Evolutionary conservation across 2,113 vertebrate genomes (phyloP).

Genomic region (Hydrochoerus hydrochaeris): DNA sequence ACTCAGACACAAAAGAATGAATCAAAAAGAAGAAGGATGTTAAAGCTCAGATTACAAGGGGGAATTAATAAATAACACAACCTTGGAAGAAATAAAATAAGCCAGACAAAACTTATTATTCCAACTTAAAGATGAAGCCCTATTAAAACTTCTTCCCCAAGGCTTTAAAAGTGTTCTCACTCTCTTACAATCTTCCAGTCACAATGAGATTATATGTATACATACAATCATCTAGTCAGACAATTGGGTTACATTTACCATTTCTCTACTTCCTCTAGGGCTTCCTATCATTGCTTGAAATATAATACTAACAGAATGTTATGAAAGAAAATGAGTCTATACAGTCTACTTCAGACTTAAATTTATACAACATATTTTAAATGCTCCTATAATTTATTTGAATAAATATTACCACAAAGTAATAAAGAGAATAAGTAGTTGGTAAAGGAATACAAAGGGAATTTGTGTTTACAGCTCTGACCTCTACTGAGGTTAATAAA

Average conservation of each 20-base stretch:
- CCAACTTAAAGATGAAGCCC: slow-evolving; percentile 54
- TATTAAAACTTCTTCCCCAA: slow-evolving; percentile 68
- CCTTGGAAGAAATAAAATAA: slow-evolving; percentile 50
- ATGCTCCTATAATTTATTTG: slow-evolving; percentile 57
- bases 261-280: slow-evolving; percentile 66
- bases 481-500: neutral
- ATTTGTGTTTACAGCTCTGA: neutral
- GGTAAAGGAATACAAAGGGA: slow-evolving; percentile 18
- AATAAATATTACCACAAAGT: slow-evolving; percentile 55
- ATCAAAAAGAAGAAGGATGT: neutral
- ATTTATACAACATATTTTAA: slow-evolving; percentile 70
- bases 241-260: slow-evolving; percentile 63
- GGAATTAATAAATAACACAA: slow-evolving; percentile 50
- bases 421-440: slow-evolving; percentile 59
- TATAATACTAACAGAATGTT: slow-evolving; percentile 67
- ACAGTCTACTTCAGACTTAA: slow-evolving; percentile 69
- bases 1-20: slow-evolving; percentile 56
- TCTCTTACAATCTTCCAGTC: neutral
- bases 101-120: slow-evolving; percentile 55
- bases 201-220: slow-evolving; percentile 68
- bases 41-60: neutral
- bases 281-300: slow-evolving; percentile 64
- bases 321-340: slow-evolving; percentile 64
- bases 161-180: slow-evolving; percentile 63
- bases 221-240: slow-evolving; percentile 61